Percentiles rank a stretch among this genome's conserved stretches.
phyloP scores from a whole-genome alignment of 2,113 vertebrate species.

The Anser brachyrhynchus region DNA sequence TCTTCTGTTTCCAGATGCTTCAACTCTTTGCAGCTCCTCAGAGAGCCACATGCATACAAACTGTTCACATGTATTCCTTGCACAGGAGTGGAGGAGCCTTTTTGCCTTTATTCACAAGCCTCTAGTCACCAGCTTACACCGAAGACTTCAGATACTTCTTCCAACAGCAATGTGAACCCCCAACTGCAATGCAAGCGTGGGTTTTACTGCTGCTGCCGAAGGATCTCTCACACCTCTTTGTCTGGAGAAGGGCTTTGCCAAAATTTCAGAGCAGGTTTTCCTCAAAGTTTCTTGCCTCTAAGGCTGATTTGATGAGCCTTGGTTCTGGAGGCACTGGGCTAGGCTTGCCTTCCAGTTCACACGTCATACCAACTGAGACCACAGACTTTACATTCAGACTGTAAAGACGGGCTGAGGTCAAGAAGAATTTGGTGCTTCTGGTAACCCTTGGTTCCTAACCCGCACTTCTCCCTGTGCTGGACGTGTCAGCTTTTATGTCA shows the following conservation, averaged over 20 bases:
- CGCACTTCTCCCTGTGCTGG: not conserved
- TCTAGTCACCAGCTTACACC: not conserved
- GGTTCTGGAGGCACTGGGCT: not conserved
- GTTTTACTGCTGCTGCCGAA: not conserved
- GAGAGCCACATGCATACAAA: not conserved
- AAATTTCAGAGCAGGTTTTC: not conserved
- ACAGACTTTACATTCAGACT: not conserved
- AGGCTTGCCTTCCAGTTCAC: not conserved
- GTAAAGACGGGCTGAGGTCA: not conserved
- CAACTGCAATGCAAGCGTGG: not conserved
- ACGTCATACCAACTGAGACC: not conserved
- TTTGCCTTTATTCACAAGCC: not conserved
- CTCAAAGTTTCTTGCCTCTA: not conserved
- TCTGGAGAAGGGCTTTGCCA: not conserved
- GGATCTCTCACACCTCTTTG: not conserved
- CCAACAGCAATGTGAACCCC: accelerated
- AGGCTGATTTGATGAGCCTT: not conserved
- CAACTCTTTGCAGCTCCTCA: not conserved
- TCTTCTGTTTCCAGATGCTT: not conserved
- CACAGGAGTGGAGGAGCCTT: not conserved
- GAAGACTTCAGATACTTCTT: not conserved
- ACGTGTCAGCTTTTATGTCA: not conserved
- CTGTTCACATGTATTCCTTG: not conserved
- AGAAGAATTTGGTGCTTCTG: not conserved
- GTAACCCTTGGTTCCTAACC: not conserved